Percentiles rank a stretch among this genome's conserved stretches.
These are phyloP conservation scores for Acanthiza pusilla DNA, from an alignment of 2,797 vertebrate species.

Conservation along the genomic window DNA sequence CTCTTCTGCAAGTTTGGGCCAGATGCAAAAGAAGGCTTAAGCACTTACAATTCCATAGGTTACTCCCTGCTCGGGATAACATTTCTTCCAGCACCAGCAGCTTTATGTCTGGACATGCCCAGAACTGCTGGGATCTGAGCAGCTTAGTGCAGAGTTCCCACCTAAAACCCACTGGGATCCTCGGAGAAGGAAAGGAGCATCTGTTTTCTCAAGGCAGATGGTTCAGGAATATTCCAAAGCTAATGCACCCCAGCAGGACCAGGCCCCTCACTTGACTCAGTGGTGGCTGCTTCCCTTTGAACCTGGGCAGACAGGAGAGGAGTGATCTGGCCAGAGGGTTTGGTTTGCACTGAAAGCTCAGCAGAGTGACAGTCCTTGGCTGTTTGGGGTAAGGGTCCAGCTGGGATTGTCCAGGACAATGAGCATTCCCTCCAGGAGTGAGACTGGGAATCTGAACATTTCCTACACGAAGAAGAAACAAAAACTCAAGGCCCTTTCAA, in stretches of 20 bases:
- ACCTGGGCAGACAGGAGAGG: neutral
- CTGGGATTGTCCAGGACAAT: neutral
- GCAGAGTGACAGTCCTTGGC: neutral
- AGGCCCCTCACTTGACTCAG: neutral
- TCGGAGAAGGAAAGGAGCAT: neutral
- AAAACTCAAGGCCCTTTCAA: slow-evolving; percentile 20
- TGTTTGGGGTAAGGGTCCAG: accelerated
- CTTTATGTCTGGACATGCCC: slow-evolving; percentile 54
- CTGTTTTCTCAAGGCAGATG: neutral
- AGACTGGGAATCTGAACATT: neutral
- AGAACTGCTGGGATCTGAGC: slow-evolving; percentile 19
- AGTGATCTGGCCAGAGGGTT: neutral
- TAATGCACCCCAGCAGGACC: neutral
- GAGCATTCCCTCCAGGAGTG: neutral
- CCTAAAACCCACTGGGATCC: neutral
- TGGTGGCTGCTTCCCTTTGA: neutral
- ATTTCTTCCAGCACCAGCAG: slow-evolving; percentile 54
- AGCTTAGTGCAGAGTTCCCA: neutral
- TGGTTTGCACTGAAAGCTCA: neutral
- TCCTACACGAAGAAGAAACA: neutral
- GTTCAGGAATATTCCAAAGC: neutral
- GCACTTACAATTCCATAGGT: slow-evolving; percentile 11
- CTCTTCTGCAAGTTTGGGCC: slow-evolving; percentile 54
- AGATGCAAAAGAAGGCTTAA: slow-evolving; percentile 47
- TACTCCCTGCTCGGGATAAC: slow-evolving; percentile 48